phyloP scores from a whole-genome alignment of 2,797 vertebrate genomes.

The Sternarchorhynchus goeldii region DNA sequence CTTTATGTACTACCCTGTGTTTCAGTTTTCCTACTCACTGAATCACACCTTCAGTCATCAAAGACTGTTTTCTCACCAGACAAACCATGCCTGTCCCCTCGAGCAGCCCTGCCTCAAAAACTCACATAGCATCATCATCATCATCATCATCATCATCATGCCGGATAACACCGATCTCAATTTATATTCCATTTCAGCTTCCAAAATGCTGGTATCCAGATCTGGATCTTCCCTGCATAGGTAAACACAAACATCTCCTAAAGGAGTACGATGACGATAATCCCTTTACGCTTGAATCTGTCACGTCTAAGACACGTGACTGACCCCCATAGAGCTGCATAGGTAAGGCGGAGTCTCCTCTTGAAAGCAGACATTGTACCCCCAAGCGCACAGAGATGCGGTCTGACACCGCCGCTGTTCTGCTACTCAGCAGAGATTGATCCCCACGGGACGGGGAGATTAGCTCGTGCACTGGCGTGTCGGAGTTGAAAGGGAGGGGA shows the following conservation, averaged over 20 bases:
- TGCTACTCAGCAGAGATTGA: constrained; percentile 25
- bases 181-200: background rate
- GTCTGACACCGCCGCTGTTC: constrained; percentile 15
- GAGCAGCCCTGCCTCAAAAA: background rate
- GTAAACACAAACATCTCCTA: background rate
- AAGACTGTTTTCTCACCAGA: background rate
- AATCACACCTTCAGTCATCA: constrained; percentile 2
- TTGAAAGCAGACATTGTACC: background rate
- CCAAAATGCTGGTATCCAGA: too few relatives aligned
- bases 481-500: constrained; percentile 16
- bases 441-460: constrained; percentile 25
- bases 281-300: too few relatives aligned
- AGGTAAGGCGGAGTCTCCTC: background rate
- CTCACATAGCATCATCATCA: background rate
- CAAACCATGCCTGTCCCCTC: background rate
- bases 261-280: too few relatives aligned
- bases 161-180: too few relatives aligned
- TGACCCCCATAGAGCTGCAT: too few relatives aligned
- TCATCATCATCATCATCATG: background rate
- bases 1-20: background rate
- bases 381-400: background rate
- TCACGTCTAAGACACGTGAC: background rate
- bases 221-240: background rate
- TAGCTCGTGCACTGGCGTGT: constrained; percentile 29
- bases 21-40: background rate